Percentiles rank a stretch among this genome's conserved stretches.
Evolutionary conservation across 2,797 vertebrate species (phyloP).

Genomic region (Chromis chromis): DNA sequence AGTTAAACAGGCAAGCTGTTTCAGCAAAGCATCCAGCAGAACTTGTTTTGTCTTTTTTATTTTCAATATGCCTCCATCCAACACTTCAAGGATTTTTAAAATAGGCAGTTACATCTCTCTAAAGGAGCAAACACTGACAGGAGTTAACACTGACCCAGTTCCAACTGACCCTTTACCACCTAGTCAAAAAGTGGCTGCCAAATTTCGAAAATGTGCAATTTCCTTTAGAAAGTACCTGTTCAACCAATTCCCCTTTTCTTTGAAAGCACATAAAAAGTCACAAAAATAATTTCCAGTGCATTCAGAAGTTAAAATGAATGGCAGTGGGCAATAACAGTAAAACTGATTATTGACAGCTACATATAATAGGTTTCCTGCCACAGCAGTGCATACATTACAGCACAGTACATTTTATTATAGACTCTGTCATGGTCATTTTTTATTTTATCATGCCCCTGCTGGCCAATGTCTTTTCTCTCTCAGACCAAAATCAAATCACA

Average conservation of each 20-base stretch:
- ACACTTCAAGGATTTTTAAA: not conserved
- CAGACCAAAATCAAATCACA: too few relatives aligned
- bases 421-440: not conserved
- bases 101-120: not conserved
- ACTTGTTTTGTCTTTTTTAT: too few relatives aligned
- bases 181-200: not conserved
- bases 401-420: not conserved
- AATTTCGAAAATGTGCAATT: constrained; percentile 10
- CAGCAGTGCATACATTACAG: not conserved
- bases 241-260: not conserved
- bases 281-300: not conserved
- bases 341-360: constrained; percentile 7
- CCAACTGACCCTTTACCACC: not conserved
- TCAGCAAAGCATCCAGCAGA: not conserved
- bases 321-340: not conserved
- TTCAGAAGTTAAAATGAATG: not conserved
- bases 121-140: too few relatives aligned
- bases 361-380: constrained; percentile 2
- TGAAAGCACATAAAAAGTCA: not conserved
- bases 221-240: not conserved
- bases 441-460: not conserved
- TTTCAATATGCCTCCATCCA: not conserved
- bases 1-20: not conserved
- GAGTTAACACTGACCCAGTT: not conserved
- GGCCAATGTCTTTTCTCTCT: not conserved